Base-by-base conservation (phyloP, 2,113 vertebrate genomes). In the Desmodus rotundus region DNA sequence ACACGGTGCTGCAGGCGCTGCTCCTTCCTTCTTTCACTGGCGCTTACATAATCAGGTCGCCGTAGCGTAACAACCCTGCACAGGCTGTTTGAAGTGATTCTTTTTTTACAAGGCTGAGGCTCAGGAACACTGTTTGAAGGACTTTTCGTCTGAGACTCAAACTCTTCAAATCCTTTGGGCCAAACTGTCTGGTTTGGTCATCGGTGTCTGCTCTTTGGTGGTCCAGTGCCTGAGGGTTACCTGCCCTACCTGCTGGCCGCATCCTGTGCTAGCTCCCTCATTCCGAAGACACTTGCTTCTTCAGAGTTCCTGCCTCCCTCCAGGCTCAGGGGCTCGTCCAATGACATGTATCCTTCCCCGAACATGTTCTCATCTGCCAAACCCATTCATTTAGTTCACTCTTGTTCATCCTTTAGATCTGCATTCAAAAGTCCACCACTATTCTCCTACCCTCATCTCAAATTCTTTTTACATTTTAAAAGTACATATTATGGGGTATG, bases 1-100 rank as follows among this genome's bases (percentile, higher is more conserved):
- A 86, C 93, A 92, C 68, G 19, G 50, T 28, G 68, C 94, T 87
- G 92, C 92, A 90, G 96, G 93, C 87, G 24, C 74, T 90, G 95
- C 74, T n/a, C 90, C 38, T 91, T 88, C 80, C 91, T 96, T 86
- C 68, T 72, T 68, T 80, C 73, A 7, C 33, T 15, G 65, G 47
- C 12, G 3, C 91, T 94, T 93, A 56, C 45, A 33, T 78, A 89
- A 96, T 91, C 58, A 24, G 86, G 47, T 61, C 43, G 54, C 78
- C 36, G 0, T 6, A 92, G 87, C 3, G 0, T 14, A 85, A 58
- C 22, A 70, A n/a, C 58, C 50, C 84, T 56, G 56, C 89, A 6
- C 20, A 16, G 70, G 19, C 72, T 5, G 43, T 68, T 95, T 13
- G 24, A 58, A 74, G 86, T 26, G 73, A 91, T 91, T 91, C 94